These are phyloP conservation scores for Mesaphorura yosii DNA, from an alignment of 1,140 invertebrate species.

Conservation along the genomic window DNA sequence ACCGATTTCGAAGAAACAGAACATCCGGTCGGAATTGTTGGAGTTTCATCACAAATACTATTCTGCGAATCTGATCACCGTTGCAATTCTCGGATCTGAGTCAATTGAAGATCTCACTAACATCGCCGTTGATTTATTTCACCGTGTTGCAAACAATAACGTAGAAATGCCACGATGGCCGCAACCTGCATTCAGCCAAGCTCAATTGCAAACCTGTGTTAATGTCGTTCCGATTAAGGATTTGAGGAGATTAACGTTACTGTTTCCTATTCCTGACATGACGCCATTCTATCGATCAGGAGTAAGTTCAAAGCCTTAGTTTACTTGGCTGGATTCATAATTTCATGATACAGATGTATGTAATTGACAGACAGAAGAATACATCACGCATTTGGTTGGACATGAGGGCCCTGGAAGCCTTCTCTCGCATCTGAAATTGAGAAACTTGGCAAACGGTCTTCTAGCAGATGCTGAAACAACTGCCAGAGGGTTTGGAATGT, in stretches of 20 bases:
- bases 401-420: constrained; percentile 91
- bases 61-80: constrained; percentile 82
- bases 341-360: background rate
- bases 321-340: background rate
- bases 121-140: constrained; percentile 65
- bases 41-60: constrained; percentile 87
- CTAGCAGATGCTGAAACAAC: constrained; percentile 59
- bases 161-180: constrained; percentile 59
- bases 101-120: constrained; percentile 70
- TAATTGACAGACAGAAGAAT: constrained; percentile 63
- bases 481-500: constrained; percentile 77
- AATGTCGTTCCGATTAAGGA: constrained; percentile 84
- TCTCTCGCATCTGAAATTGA: constrained; percentile 68
- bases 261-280: constrained; percentile 78
- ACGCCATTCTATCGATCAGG: constrained; percentile 61
- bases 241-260: constrained; percentile 64
- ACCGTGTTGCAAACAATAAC: constrained; percentile 62
- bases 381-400: constrained; percentile 81
- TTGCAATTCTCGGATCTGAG: constrained; percentile 75
- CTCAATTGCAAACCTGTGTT: constrained; percentile 52
- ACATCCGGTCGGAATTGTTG: constrained; percentile 70
- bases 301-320: too few relatives aligned
- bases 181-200: constrained; percentile 63
- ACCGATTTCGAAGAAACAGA: constrained; percentile 66
- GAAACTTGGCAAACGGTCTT: constrained; percentile 81